Base-by-base conservation (phyloP, 2,888 invertebrate species). In the Diogma glabrata region DNA sequence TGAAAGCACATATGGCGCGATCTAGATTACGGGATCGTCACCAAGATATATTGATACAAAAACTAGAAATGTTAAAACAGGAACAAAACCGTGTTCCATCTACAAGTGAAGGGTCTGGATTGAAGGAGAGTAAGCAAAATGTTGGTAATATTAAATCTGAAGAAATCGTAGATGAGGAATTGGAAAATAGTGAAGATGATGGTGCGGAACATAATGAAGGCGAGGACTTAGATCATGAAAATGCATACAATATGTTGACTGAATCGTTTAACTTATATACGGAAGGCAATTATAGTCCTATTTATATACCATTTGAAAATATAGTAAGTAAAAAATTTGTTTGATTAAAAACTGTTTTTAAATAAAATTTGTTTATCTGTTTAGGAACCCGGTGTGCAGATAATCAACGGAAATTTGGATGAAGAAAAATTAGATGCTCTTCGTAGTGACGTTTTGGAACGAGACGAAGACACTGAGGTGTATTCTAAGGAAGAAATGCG, bases 1-100 rank as follows among this genome's bases (percentile, higher is more conserved):
- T 99, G 9, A 93, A 92, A 74, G 95, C 94, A 6, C 92, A 94
- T 69, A 91, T 91, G 84, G 90, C 95, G 0, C 78, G 93, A 60
- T 92, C 94, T 1, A 76, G 96, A 26, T 76, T 99, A 10, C 75
- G 91, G 51, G 96, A 97, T 70, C 76, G 90, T 0, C 97, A 99
- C 72, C 90, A 94, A 70, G 83, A 84, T 57, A 90, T 90, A 69
- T 73, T 97, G 56, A 78, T 84, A 49, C 81, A 84, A 62, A 96
- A 96, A 72, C 75, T 97, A 60, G 83, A 87, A 66, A 79, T 91
- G 59, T 75, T 99, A 14, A 95, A 93, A 69, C 86, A 85, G 51
- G 89, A 92, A 65, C 84, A 87, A 67, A 84, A 57, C 51, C 55
- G 52, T 22, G 58, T 58, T 23, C 23, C 47, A 9, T 52, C 55